phyloP scores from a whole-genome alignment of 2,888 invertebrate species.

The Cerastis leucographa region DNA sequence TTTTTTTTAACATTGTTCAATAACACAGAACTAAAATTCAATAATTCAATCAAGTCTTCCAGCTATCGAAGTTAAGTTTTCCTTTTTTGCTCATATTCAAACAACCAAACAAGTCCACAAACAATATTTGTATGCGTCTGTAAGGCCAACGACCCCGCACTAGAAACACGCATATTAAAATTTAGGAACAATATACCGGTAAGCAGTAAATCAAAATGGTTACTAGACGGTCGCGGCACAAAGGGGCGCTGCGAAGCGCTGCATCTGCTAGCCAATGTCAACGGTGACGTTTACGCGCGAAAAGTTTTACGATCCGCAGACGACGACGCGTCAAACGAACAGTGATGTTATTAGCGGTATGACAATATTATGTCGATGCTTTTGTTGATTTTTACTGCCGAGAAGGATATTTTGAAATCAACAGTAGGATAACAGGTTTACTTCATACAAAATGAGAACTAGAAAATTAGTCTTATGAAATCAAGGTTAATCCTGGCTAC shows the following conservation, averaged over 20 bases:
- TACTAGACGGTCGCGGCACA: constrained; percentile 83
- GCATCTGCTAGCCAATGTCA: constrained; percentile 88
- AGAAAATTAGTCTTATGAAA: background rate
- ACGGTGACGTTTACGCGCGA: constrained; percentile 90
- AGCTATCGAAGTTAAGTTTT: background rate
- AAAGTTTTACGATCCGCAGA: constrained; percentile 89
- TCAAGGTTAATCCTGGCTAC: too few species aligned
- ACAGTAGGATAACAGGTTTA: background rate
- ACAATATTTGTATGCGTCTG: constrained; percentile 29
- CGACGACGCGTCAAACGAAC: constrained; percentile 82
- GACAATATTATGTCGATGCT: constrained; percentile 59
- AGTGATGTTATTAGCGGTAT: constrained; percentile 77
- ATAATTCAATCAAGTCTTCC: background rate
- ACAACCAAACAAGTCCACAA: constrained; percentile 19
- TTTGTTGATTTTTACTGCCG: constrained; percentile 46
- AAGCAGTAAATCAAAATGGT: constrained; percentile 83
- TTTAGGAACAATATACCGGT: constrained; percentile 71
- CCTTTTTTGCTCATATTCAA: constrained; percentile 12
- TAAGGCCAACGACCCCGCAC: constrained; percentile 43
- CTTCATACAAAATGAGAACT: background rate
- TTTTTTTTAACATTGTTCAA: background rate
- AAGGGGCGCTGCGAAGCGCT: constrained; percentile 85
- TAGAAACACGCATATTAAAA: constrained; percentile 65
- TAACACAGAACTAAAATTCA: background rate
- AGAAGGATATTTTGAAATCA: background rate